phyloP scores from a whole-genome alignment of 92 coral and sea anemone species.

The Porites divaricata region DNA sequence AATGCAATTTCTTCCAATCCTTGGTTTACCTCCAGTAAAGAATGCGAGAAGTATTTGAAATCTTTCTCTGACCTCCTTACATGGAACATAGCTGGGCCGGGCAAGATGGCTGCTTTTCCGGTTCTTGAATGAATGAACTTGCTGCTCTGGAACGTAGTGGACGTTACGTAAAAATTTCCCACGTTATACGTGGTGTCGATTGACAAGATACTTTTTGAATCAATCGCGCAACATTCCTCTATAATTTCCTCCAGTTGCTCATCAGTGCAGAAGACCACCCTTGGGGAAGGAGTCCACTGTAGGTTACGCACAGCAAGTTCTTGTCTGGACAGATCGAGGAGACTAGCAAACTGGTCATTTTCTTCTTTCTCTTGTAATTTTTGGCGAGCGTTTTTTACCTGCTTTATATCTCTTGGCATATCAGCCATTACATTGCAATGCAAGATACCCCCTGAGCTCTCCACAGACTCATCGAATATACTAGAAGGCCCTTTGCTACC shows the following conservation, averaged over 20 bases:
- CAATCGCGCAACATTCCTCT: slow-evolving; percentile 3
- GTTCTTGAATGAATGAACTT: slow-evolving; percentile 30
- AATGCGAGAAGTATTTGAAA: neutral
- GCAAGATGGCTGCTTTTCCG: slow-evolving; percentile 41
- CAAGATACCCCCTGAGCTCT: slow-evolving; percentile 34
- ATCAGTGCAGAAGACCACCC: slow-evolving; percentile 24
- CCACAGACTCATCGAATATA: slow-evolving; percentile 11
- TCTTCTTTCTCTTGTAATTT: slow-evolving; percentile 2
- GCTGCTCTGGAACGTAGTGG: slow-evolving; percentile 22
- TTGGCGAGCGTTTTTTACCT: slow-evolving; percentile 44
- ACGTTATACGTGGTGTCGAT: slow-evolving; percentile 35
- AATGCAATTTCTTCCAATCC: neutral
- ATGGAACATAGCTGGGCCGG: slow-evolving; percentile 63
- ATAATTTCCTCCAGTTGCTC: slow-evolving; percentile 3
- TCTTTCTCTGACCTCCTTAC: neutral
- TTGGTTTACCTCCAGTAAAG: slow-evolving; percentile 7
- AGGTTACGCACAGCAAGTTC: slow-evolving; percentile 1
- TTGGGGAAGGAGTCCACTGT: slow-evolving; percentile 45
- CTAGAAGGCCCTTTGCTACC: slow-evolving; percentile 36
- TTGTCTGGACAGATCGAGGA: slow-evolving; percentile 23
- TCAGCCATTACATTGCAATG: slow-evolving; percentile 35
- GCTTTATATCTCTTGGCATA: slow-evolving; percentile 56
- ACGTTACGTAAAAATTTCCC: slow-evolving; percentile 17
- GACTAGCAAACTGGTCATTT: slow-evolving; percentile 19
- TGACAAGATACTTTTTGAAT: neutral